Conservation (phyloP, 2,113 vertebrate genomes). For the Burhinus bistriatus region DNA sequence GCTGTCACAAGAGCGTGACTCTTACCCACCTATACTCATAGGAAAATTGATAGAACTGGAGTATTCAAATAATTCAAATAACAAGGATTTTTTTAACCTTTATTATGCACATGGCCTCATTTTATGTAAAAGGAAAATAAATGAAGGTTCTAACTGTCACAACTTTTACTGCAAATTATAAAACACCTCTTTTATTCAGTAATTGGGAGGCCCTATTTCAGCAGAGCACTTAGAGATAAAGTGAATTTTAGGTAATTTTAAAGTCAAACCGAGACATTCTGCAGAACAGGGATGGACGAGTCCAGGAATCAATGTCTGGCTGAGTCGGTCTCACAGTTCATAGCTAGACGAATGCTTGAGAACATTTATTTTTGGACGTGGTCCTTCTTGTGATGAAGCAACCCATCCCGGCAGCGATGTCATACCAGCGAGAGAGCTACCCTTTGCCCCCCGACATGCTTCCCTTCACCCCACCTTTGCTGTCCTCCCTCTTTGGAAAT, state of each 20-base stretch:
- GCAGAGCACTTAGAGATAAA: background rate
- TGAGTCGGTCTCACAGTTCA: background rate
- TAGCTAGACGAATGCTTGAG: background rate
- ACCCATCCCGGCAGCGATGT: background rate
- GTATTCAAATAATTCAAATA: background rate
- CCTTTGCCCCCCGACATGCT: rapidly evolving
- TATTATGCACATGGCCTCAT: background rate
- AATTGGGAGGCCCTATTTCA: background rate
- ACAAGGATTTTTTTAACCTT: background rate
- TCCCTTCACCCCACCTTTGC: background rate
- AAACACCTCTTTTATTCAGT: background rate
- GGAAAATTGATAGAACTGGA: background rate
- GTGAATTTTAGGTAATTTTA: background rate
- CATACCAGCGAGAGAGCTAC: background rate
- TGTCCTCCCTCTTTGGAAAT: background rate
- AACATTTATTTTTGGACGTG: background rate
- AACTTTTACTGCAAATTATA: background rate
- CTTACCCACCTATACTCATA: background rate
- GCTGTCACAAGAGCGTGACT: background rate
- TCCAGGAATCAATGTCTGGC: background rate
- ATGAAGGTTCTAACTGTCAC: background rate
- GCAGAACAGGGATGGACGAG: background rate
- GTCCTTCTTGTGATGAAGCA: background rate
- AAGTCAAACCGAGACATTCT: background rate
- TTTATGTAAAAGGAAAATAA: background rate